Conservation (phyloP, 2,888 invertebrate species). For the Eurytoma californica region DNA sequence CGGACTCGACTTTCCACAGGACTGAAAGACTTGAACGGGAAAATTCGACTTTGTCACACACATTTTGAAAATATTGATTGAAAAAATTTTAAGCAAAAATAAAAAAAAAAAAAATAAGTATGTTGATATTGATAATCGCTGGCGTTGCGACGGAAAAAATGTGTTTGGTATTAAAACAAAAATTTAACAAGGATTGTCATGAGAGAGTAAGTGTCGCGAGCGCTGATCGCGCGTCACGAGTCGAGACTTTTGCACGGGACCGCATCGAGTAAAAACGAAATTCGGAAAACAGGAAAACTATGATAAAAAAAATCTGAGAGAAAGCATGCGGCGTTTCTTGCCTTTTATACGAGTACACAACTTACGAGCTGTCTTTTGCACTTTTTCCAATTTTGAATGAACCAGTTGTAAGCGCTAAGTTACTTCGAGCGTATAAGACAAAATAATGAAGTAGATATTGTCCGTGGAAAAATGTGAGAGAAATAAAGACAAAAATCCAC, state of each 20-base stretch:
- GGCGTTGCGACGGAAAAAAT: slow-evolving; percentile 38
- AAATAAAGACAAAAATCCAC: neutral
- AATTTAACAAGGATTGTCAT: slow-evolving; percentile 23
- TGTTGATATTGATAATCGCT: slow-evolving; percentile 43
- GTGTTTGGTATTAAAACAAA: slow-evolving; percentile 35
- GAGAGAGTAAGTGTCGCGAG: slow-evolving; percentile 48
- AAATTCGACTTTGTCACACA: slow-evolving; percentile 9
- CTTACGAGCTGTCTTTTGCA: slow-evolving; percentile 53
- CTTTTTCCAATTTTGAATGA: slow-evolving; percentile 56
- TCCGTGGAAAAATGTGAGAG: neutral
- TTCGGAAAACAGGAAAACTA: slow-evolving; percentile 18
- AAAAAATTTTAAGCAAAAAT: slow-evolving; percentile 51
- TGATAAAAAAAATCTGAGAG: slow-evolving; percentile 5
- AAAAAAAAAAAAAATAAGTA: slow-evolving; percentile 57
- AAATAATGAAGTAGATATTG: slow-evolving; percentile 14
- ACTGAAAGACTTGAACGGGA: slow-evolving; percentile 24
- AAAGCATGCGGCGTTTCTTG: slow-evolving; percentile 33
- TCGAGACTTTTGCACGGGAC: slow-evolving; percentile 53
- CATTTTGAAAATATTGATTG: slow-evolving; percentile 40
- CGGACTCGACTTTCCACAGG: slow-evolving; percentile 40
- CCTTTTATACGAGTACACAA: slow-evolving; percentile 47
- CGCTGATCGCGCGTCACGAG: slow-evolving; percentile 56
- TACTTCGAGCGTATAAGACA: neutral
- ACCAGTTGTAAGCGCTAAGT: slow-evolving; percentile 6
- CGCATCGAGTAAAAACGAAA: slow-evolving; percentile 50